Evolutionary conservation across 37 sponge, comb jelly and placozoan species (phyloP), one percentile per base, ranked within the genome.

Genomic region (Axinella damicornis): DNA sequence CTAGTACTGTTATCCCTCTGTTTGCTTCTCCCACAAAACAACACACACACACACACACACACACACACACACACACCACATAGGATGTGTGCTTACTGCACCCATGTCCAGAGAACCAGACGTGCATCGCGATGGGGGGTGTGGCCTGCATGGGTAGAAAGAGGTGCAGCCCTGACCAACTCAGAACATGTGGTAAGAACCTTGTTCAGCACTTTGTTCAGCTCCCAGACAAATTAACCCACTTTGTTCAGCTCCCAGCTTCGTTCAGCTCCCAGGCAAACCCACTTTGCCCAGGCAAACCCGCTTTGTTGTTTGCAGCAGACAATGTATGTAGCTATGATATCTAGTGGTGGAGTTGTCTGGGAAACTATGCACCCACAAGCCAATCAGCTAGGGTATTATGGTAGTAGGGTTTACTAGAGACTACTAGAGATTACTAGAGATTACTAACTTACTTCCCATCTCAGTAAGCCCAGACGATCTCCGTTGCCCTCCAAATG

Each of bases 111-210:
- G 71, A 57, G 2, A 54, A 53, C 30, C 11, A 74, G 52, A 52
- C 69, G 11, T 85, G 86, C 55, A 13, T 76, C 39, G 2, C 13
- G 21, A 58, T 38, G 37, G 86, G 78, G 36, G 55, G 59, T 4
- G 78, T 69, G 32, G 80, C 76, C 35, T 88, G 88, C 41, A 34
- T 80, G 18, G 76, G 68, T 33, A 57, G 52, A 21, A 64, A 53
- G 18, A 76, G 82, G 11, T 88, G 88, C 41, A 46, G 5, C 18
- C 82, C 81, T 38, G 46, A 81, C 33, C 74, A 73, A 28, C 65
- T 88, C 31, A 81, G 88, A 65, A 65, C 54, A 40, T 88, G 88
- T 33, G 65, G 88, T 88, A 77, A 65, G 84, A 39, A 36, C 39
- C 15, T 15, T 56, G 57, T 18, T 56, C 15, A n/a, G n/a, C n/a